A percentile compares a stretch with the other conserved stretches of the same genome.
Conservation (phyloP, 2,888 invertebrate species). For the Agriopis aurantiaria region DNA sequence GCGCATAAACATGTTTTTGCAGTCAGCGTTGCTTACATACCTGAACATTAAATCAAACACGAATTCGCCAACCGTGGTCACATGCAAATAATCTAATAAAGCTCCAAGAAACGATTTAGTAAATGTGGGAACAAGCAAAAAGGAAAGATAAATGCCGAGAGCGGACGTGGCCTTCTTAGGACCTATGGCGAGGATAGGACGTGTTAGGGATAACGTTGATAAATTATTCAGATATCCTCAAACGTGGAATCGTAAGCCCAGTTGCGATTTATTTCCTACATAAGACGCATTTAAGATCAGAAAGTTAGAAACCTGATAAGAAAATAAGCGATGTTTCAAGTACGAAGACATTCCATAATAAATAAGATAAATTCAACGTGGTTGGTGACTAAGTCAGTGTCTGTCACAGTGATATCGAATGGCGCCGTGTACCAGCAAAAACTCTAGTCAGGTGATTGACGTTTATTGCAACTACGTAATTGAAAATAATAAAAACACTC, state of each 20-base stretch:
- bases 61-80: slow-evolving; percentile 25
- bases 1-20: slow-evolving; percentile 56
- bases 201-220: slow-evolving; percentile 48
- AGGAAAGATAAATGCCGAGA: slow-evolving; percentile 51
- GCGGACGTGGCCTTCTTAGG: slow-evolving; percentile 47
- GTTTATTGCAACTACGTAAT: slow-evolving; percentile 55
- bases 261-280: slow-evolving; percentile 32
- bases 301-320: slow-evolving; percentile 18
- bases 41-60: slow-evolving; percentile 33
- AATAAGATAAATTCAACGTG: slow-evolving; percentile 10
- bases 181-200: slow-evolving; percentile 43
- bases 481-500: slow-evolving; percentile 61
- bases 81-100: slow-evolving; percentile 35
- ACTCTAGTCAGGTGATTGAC: slow-evolving; percentile 62
- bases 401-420: slow-evolving; percentile 57
- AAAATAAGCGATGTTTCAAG: slow-evolving; percentile 1
- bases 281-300: slow-evolving; percentile 12
- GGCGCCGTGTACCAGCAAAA: slow-evolving; percentile 63
- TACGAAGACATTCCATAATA: slow-evolving; percentile 7
- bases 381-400: slow-evolving; percentile 41
- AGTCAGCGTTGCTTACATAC: slow-evolving; percentile 30
- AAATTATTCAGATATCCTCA: slow-evolving; percentile 46
- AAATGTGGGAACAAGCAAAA: slow-evolving; percentile 36
- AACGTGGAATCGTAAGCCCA: slow-evolving; percentile 24
- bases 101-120: slow-evolving; percentile 31